Conservation (phyloP, 2,113 vertebrate genomes). For the Hassar affinis region DNA sequence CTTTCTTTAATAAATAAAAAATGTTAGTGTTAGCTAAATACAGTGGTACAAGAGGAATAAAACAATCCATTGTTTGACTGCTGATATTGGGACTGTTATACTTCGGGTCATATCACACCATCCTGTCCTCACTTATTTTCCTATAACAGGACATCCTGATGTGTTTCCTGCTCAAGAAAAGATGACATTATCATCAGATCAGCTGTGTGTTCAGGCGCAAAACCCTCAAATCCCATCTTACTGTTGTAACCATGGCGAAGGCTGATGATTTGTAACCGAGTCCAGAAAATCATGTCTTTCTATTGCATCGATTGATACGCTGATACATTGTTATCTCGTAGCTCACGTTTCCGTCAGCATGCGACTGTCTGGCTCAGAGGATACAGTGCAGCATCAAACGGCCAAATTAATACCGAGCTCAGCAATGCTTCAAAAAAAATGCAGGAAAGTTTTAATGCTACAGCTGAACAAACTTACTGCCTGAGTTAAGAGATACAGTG, state of each 20-base stretch:
- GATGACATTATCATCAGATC: neutral
- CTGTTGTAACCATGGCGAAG: neutral
- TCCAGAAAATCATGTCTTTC: neutral
- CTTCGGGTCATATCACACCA: neutral
- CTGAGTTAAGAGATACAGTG: neutral
- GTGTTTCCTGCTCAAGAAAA: neutral
- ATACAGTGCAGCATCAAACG: neutral
- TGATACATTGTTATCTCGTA: neutral
- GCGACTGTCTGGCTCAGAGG: neutral
- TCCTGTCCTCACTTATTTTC: neutral
- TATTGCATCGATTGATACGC: neutral
- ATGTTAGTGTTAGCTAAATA: too few relatives aligned
- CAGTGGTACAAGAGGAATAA: neutral
- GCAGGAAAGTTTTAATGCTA: neutral
- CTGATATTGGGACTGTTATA: neutral
- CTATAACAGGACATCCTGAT: neutral
- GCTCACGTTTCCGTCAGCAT: conserved; percentile 1
- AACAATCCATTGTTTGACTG: too few relatives aligned
- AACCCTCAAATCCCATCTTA: neutral
- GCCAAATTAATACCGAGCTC: neutral
- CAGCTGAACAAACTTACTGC: neutral
- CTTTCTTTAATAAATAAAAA: too few relatives aligned
- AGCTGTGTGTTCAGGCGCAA: neutral
- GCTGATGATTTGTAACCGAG: neutral
- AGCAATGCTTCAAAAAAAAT: neutral